Base-by-base conservation (phyloP, 53 echinoderm and acorn worm species). In the Crossaster papposus region DNA sequence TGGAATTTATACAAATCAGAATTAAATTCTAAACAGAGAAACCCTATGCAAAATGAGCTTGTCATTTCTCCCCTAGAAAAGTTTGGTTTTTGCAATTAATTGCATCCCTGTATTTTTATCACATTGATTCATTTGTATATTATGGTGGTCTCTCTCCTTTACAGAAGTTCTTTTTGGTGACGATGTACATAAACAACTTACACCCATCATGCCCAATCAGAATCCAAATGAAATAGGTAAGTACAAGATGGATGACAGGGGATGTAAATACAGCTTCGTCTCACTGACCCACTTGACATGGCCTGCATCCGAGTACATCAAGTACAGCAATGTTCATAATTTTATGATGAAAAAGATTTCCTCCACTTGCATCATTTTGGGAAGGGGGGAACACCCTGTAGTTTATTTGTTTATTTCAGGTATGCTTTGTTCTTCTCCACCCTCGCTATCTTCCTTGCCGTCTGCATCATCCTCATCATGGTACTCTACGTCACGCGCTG, bases 401-500 rank as follows among this genome's bases (percentile, higher is more conserved):
- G 54, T 92, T 12, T 91, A n/a, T n/a, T n/a, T n/a, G n/a, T n/a
- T n/a, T n/a, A n/a, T n/a, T n/a, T n/a, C n/a, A n/a, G n/a, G n/a
- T n/a, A n/a, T n/a, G n/a, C 97, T 0, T 92, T 95, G 26, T 78
- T 95, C 55, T 88, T 97, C 81, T 88, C 95, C 50, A 93, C 93
- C 36, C 82, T 95, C 30, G 94, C 92, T 62, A 91, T 97, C 24
- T 35, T 95, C 13, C 94, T 97, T n/a, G 95, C 95, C 88, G 82
- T 94, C 81, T 90, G 94, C 54, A 95, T 97, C 32, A 83, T 97
- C 33, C 89, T 95, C 14, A 87, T 95, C 31, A 94, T 97, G 78
- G 91, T 97, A 14, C 93, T 97, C 30, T 89, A 94, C n/a, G 94
- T 97, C 70, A 93, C 95, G 1, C 94, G 95, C 65, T 92, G 95